Evolutionary conservation across 1,140 invertebrate species (phyloP).

Genomic region (Leptopilina clavipes): DNA sequence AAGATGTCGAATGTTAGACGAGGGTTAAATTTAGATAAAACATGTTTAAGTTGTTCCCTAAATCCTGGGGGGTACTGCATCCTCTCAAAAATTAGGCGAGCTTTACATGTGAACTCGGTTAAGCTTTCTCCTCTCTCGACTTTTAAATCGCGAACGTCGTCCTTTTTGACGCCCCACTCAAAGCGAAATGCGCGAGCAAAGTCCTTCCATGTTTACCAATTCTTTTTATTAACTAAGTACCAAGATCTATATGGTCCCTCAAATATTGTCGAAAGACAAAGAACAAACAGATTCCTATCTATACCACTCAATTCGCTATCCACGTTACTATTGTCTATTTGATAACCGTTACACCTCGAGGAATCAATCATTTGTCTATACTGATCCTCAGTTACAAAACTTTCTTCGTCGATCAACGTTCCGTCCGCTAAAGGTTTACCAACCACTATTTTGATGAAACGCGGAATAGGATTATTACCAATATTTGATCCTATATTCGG

Average conservation of each 20-base stretch:
- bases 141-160: background rate
- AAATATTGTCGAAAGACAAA: slow-evolving; percentile 38
- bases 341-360: no score
- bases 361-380: no score
- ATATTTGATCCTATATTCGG: no score
- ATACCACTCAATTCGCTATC: background rate
- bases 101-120: background rate
- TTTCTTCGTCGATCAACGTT: no score
- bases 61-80: background rate
- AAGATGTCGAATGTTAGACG: background rate
- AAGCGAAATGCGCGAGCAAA: slow-evolving; percentile 36
- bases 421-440: no score
- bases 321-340: no score
- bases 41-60: background rate
- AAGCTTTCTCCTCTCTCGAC: background rate
- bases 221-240: slow-evolving; percentile 41
- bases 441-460: no score
- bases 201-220: slow-evolving; percentile 44
- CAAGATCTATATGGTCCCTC: slow-evolving; percentile 3
- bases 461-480: no score
- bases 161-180: slow-evolving; percentile 14
- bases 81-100: background rate
- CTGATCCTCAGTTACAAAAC: no score
- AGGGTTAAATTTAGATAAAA: no score
- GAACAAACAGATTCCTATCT: slow-evolving; percentile 35